Evolutionary conservation across 2,888 invertebrate species (phyloP).

Genomic region (Drosophila greeni): DNA sequence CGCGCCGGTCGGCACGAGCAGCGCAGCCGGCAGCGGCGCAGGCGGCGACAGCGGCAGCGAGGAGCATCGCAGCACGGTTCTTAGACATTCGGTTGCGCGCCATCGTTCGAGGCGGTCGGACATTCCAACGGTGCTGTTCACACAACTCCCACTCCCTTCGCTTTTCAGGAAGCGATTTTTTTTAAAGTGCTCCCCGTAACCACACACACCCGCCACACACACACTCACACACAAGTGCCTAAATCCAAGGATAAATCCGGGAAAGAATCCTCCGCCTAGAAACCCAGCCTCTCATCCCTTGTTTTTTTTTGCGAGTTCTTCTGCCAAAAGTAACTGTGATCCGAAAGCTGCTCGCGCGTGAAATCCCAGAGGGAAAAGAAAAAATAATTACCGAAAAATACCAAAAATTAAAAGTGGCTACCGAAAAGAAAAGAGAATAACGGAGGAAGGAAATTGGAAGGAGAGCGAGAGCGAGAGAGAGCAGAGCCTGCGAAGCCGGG

Average conservation of each 20-base stretch:
- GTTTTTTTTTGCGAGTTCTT: conserved; percentile 29
- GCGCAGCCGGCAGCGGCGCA: conserved; percentile 7
- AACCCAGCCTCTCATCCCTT: conserved; percentile 7
- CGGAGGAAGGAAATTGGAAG: conserved; percentile 4
- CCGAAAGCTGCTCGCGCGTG: conserved; percentile 31
- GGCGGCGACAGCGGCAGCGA: conserved; percentile 31
- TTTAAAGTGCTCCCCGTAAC: conserved; percentile 44
- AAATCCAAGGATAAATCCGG: neutral
- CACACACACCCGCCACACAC: conserved; percentile 2
- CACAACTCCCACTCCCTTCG: conserved; percentile 23
- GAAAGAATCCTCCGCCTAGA: neutral
- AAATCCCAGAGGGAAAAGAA: conserved; percentile 26
- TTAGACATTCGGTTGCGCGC: conserved; percentile 79
- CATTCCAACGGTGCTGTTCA: conserved; percentile 71
- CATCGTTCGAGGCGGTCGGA: conserved; percentile 79
- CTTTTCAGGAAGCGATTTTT: conserved; percentile 15
- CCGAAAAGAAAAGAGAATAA: neutral
- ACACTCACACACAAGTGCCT: conserved; percentile 35
- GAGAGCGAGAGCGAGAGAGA: neutral
- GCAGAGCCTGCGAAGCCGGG: conserved; percentile 1
- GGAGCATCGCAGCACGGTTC: conserved; percentile 50
- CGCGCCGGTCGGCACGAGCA: conserved; percentile 13
- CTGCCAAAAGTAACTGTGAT: conserved; percentile 12
- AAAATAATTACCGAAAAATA: conserved; percentile 5
- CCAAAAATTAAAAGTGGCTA: conserved; percentile 10